Evolutionary conservation across 2,113 vertebrate species (phyloP).

Genomic region (Ivindomyrus marchei): DNA sequence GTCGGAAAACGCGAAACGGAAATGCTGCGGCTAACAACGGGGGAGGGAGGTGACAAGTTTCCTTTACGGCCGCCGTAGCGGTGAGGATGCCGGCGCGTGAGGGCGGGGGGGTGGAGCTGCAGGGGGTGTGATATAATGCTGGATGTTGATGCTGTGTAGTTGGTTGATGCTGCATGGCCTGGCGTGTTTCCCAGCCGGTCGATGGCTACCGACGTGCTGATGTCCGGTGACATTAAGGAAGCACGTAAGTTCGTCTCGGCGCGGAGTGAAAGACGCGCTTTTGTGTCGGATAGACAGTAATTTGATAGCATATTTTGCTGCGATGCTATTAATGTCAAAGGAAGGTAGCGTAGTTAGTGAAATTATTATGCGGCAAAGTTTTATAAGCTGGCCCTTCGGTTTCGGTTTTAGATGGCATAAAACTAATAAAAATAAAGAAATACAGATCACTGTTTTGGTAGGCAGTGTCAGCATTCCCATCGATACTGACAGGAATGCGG

Average conservation of each 20-base stretch:
- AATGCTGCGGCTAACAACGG: background rate
- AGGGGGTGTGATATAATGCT: background rate
- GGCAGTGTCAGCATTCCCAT: background rate
- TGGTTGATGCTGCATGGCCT: background rate
- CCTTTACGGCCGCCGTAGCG: background rate
- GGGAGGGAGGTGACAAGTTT: background rate
- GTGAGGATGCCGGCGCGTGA: background rate
- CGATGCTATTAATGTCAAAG: background rate
- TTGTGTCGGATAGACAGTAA: background rate
- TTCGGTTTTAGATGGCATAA: background rate
- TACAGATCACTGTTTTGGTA: background rate
- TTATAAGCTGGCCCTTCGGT: background rate
- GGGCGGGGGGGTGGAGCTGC: background rate
- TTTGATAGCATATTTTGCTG: background rate
- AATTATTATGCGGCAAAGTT: constrained; percentile 1
- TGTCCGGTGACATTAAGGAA: background rate
- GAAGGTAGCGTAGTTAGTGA: background rate
- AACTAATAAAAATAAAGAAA: background rate
- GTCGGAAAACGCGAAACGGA: background rate
- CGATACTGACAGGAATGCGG: background rate
- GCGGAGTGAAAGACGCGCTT: background rate
- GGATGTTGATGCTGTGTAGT: background rate
- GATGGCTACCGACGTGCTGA: background rate
- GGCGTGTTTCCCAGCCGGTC: background rate
- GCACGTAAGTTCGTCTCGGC: background rate